phyloP scores from a whole-genome alignment of 2,888 invertebrate genomes.

The Sisyra nigra region DNA sequence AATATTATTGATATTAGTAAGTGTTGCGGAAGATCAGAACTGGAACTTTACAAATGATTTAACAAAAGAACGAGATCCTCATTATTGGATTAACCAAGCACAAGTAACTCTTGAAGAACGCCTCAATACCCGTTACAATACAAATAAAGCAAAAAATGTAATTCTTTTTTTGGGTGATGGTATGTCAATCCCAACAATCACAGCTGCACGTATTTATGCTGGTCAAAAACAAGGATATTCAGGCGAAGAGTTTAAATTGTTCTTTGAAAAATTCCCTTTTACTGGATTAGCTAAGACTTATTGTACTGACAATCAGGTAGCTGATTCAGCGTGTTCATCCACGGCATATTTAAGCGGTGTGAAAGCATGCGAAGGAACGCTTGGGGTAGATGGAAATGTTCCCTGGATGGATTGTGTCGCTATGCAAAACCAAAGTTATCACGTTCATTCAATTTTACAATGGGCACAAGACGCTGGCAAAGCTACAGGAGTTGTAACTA shows the following conservation, averaged over 20 bases:
- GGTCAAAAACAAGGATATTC: slow-evolving; percentile 39
- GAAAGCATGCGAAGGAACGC: slow-evolving; percentile 51
- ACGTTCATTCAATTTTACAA: slow-evolving; percentile 48
- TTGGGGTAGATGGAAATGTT: slow-evolving; percentile 56
- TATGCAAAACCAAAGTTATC: slow-evolving; percentile 34
- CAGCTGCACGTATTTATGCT: slow-evolving; percentile 56
- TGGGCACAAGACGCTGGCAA: slow-evolving; percentile 54
- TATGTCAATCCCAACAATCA: slow-evolving; percentile 69
- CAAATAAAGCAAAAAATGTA: slow-evolving; percentile 46
- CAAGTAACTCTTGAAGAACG: slow-evolving; percentile 21
- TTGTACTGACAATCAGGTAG: slow-evolving; percentile 45
- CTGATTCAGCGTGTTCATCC: slow-evolving; percentile 71
- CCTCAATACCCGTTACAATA: slow-evolving; percentile 14
- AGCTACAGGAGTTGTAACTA: slow-evolving; percentile 54
- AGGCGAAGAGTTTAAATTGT: slow-evolving; percentile 54
- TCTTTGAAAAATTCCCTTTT: slow-evolving; percentile 61
- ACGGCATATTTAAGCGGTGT: slow-evolving; percentile 67
- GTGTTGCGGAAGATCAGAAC: too few relatives aligned
- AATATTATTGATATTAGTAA: too few relatives aligned
- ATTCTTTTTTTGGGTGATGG: slow-evolving; percentile 78
- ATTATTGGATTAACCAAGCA: slow-evolving; percentile 23
- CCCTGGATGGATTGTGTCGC: slow-evolving; percentile 42
- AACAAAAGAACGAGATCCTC: slow-evolving; percentile 10
- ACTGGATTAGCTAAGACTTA: slow-evolving; percentile 46
- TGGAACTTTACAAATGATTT: too few relatives aligned